These are phyloP conservation scores for Lontra canadensis DNA, from an alignment of 2,113 vertebrate species.

Conservation along the genomic window DNA sequence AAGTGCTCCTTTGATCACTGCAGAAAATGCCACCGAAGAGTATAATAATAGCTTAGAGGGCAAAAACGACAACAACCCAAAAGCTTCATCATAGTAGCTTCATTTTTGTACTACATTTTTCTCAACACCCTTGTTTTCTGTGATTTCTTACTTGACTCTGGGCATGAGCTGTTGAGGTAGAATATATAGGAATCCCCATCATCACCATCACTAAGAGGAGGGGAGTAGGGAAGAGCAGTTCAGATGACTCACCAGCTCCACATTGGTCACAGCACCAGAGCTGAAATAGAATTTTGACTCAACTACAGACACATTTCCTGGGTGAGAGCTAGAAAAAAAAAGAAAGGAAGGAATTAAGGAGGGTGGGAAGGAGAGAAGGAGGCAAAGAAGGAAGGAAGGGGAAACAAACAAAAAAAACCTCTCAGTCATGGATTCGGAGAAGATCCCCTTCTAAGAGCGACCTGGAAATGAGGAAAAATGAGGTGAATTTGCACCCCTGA, in stretches of 20 bases:
- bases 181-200: not conserved
- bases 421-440: not conserved
- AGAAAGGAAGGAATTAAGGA: no score
- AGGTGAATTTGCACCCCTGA: not conserved
- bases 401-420: not conserved
- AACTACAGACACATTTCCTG: not conserved
- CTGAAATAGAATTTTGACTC: slow-evolving; percentile 17
- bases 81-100: not conserved
- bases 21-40: not conserved
- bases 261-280: not conserved
- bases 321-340: not conserved
- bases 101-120: not conserved
- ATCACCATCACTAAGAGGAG: not conserved
- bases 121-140: not conserved
- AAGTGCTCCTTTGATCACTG: not conserved
- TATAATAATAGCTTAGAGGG: not conserved
- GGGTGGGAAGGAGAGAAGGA: no score
- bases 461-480: not conserved
- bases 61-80: not conserved
- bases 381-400: no score
- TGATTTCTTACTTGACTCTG: not conserved
- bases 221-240: not conserved
- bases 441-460: slow-evolving; percentile 4
- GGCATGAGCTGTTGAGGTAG: not conserved
- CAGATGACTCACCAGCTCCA: not conserved